Conservation (phyloP, 1,140 invertebrate genomes). For the Heterodera schachtii region DNA sequence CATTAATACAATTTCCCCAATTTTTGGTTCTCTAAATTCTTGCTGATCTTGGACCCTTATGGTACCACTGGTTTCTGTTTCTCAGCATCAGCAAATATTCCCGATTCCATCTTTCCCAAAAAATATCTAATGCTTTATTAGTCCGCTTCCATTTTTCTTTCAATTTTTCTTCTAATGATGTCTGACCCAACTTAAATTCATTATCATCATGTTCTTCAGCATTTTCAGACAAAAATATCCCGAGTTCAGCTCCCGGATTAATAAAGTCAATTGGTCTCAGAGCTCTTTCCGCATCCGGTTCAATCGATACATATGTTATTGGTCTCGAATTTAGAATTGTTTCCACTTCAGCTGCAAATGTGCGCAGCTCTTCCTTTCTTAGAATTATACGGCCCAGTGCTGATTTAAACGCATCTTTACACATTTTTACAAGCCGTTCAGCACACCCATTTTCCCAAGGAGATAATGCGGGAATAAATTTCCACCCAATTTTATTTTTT, state of each 20-base stretch:
- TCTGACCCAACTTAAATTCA: background rate
- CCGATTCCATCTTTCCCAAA: background rate
- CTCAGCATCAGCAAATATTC: background rate
- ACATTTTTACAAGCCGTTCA: background rate
- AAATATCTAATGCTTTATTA: background rate
- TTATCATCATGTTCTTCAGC: background rate
- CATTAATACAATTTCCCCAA: background rate
- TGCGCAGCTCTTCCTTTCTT: background rate
- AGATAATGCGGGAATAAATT: background rate
- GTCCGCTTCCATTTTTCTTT: background rate
- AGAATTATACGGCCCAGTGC: background rate
- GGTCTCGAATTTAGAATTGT: background rate
- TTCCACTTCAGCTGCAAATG: constrained; percentile 11
- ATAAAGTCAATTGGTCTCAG: constrained; percentile 7
- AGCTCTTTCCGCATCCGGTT: background rate
- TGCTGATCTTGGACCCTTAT: background rate
- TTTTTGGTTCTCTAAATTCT: background rate
- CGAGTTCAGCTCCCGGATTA: background rate
- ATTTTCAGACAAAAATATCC: background rate
- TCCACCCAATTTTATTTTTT: background rate
- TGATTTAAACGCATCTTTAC: background rate
- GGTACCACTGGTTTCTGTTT: background rate
- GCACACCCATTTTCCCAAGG: background rate
- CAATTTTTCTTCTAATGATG: background rate
- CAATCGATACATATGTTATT: background rate